Evolutionary conservation across 2,797 vertebrate species (phyloP), one percentile per base, ranked within the genome.

Genomic region (Australoheros facetus): DNA sequence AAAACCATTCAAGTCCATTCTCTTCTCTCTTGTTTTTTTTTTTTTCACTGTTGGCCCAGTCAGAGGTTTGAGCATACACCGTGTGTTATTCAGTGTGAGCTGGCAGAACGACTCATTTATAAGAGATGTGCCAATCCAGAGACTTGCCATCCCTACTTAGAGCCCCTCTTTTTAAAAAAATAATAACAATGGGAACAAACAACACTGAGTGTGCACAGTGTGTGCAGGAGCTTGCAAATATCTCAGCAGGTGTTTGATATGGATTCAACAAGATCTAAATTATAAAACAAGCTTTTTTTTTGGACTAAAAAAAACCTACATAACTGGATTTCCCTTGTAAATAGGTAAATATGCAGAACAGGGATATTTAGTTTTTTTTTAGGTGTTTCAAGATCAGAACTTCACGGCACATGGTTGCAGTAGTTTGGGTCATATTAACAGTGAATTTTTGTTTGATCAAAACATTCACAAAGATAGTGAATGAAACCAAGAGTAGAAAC

Each of bases 191-290:
- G 42, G 26, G 10, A 69, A 51, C 10, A 30, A 26, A 30, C 42
- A 66, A 2, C 42, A 4, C 26, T 69, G 45, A 8, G 26, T 69
- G 64, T 69, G 64, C 42, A 4, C 26, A 51, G 45, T 13, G 26
- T 69, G 64, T 69, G 64, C 26, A 69, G 64, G 0, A n/a, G 26
- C 42, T 66, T 2, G 19, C 26, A 51, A 69, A 69, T 51, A 69
- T 69, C 64, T 69, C 26, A 69, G 64, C 64, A 32, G 64, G 64
- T 32, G 64, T 51, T 69, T 51, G 16, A 69, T 4, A 48, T 69
- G 64, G 64, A 69, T 28, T 32, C 26, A 69, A 69, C 42, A 51
- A 69, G 45, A 51, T 69, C 42, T 42, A 30, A 69, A 42, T 3
- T 28, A 42, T 26, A 69, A 69, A 51, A 17, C 17, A 13, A 69